A percentile compares a stretch with the other conserved stretches of the same genome.
These are phyloP conservation scores for Dasyornis broadbenti DNA, from an alignment of 2,113 vertebrate genomes.

Conservation along the genomic window DNA sequence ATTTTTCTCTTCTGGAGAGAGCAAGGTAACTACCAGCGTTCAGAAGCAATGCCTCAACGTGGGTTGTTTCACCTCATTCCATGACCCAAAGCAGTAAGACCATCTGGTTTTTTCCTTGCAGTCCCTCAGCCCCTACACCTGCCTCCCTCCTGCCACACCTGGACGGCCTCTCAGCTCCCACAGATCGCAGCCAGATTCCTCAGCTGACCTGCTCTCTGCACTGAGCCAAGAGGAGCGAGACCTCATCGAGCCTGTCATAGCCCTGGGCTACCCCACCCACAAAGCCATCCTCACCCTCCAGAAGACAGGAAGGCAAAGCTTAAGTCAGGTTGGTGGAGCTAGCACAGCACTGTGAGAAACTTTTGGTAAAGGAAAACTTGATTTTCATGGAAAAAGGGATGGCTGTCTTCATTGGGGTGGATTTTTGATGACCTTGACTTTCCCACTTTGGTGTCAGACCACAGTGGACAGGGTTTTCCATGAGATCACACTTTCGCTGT, in stretches of 20 bases:
- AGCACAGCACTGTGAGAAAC: accelerated
- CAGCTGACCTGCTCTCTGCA: constrained; percentile 81
- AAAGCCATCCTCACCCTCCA: constrained; percentile 89
- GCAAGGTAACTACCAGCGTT: neutral
- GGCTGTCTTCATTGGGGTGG: neutral
- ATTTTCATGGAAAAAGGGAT: neutral
- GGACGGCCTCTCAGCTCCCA: constrained; percentile 28
- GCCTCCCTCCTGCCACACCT: neutral
- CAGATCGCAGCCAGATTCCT: constrained; percentile 64
- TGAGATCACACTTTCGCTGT: neutral
- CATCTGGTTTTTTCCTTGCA: constrained; percentile 36
- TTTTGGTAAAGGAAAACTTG: neutral
- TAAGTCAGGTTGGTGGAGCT: constrained; percentile 80
- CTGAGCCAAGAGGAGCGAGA: constrained; percentile 88
- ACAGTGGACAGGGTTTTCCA: neutral
- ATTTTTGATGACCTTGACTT: neutral
- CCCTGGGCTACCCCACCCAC: constrained; percentile 81
- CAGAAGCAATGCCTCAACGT: neutral
- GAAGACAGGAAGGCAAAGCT: constrained; percentile 82
- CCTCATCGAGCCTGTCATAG: constrained; percentile 80
- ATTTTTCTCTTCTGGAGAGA: neutral
- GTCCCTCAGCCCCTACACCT: constrained; percentile 71
- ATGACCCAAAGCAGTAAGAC: neutral
- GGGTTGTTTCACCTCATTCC: neutral
- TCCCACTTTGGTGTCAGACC: neutral